Evolutionary conservation across 2,888 invertebrate species (phyloP).

Genomic region (Muscina levida): DNA sequence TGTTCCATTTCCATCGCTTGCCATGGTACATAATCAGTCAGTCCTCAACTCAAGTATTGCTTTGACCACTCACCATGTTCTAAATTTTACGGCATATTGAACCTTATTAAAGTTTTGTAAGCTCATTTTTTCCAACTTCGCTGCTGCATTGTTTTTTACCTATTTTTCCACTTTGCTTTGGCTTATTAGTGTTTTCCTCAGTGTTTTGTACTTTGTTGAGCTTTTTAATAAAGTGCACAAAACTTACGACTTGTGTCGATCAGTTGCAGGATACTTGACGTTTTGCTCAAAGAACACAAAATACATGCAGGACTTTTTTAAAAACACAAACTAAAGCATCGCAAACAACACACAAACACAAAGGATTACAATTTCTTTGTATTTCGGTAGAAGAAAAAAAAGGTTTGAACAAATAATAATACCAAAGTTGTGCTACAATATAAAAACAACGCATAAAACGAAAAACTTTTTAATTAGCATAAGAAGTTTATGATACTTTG

Average conservation of each 20-base stretch:
- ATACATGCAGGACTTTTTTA: slow-evolving; percentile 51
- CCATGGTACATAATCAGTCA: slow-evolving; percentile 37
- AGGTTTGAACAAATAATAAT: slow-evolving; percentile 63
- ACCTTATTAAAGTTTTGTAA: slow-evolving; percentile 66
- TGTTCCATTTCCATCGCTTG: neutral
- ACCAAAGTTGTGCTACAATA: slow-evolving; percentile 58
- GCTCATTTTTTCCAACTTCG: slow-evolving; percentile 7
- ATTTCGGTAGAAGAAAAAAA: slow-evolving; percentile 44
- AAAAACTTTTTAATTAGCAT: slow-evolving; percentile 69
- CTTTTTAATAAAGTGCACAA: slow-evolving; percentile 55
- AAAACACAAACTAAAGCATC: slow-evolving; percentile 41
- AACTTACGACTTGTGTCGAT: slow-evolving; percentile 68
- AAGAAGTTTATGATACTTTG: slow-evolving; percentile 64
- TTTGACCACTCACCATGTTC: slow-evolving; percentile 64
- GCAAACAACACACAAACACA: slow-evolving; percentile 44
- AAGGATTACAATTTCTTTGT: slow-evolving; percentile 30
- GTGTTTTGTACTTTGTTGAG: slow-evolving; percentile 37
- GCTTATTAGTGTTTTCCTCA: slow-evolving; percentile 55
- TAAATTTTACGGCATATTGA: slow-evolving; percentile 69
- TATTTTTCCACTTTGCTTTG: slow-evolving; percentile 44
- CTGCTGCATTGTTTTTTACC: slow-evolving; percentile 2
- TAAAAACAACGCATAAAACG: slow-evolving; percentile 37
- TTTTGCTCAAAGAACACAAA: slow-evolving; percentile 44
- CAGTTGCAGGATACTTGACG: slow-evolving; percentile 63
- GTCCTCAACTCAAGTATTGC: slow-evolving; percentile 58